Conservation (phyloP, 2,113 vertebrate genomes). For the Butastur rufipennis region DNA sequence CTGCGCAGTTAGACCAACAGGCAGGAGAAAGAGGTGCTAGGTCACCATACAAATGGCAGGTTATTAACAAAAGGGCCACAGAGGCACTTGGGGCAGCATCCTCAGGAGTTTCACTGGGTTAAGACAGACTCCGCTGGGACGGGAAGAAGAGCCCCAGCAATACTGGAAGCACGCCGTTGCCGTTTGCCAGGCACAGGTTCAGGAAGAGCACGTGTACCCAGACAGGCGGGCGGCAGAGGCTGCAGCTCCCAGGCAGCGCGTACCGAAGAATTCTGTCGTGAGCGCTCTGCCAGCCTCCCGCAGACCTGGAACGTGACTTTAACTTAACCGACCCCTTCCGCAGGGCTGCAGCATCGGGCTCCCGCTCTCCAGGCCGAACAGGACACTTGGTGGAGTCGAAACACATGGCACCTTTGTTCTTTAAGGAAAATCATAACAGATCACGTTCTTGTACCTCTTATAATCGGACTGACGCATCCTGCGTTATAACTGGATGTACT, state of each 20-base stretch:
- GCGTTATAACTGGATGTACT: not conserved
- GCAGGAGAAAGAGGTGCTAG: not conserved
- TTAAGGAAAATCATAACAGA: fast-evolving
- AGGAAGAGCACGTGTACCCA: fast-evolving
- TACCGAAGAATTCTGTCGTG: fast-evolving
- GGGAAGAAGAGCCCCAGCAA: not conserved
- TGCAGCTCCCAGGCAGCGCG: not conserved
- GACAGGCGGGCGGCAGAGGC: not conserved
- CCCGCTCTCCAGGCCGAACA: not conserved
- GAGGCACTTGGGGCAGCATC: not conserved
- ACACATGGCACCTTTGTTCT: not conserved
- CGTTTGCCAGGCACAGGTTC: not conserved
- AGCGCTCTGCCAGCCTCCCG: not conserved
- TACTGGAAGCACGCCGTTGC: fast-evolving
- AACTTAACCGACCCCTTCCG: not conserved
- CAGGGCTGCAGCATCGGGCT: not conserved
- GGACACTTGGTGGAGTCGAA: not conserved
- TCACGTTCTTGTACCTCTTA: not conserved
- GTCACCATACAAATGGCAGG: not conserved
- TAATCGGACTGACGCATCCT: not conserved
- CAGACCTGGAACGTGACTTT: fast-evolving
- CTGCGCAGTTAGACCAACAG: not conserved
- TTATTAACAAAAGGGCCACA: not conserved
- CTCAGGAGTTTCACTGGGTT: not conserved
- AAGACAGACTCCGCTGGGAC: not conserved